These are phyloP conservation scores for Pogonocherus hispidulus DNA, from an alignment of 2,888 invertebrate species.

Conservation along the genomic window DNA sequence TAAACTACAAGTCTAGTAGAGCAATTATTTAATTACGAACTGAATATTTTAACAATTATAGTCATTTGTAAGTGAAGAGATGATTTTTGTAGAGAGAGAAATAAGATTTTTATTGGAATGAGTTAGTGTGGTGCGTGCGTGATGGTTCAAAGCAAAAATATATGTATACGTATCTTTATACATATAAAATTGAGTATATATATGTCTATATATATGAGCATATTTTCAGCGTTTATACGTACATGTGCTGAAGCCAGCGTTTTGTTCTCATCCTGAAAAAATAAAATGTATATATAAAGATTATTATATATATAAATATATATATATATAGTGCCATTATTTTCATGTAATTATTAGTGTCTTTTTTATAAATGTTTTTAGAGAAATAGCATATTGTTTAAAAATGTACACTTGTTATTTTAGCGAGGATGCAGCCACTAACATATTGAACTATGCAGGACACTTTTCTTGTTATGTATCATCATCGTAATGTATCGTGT, in stretches of 20 bases:
- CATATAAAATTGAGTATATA: slow-evolving; percentile 35
- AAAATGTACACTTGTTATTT: slow-evolving; percentile 69
- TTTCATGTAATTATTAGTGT: slow-evolving; percentile 69
- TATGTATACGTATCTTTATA: slow-evolving; percentile 36
- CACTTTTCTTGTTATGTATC: slow-evolving; percentile 55
- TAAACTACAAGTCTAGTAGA: slow-evolving; percentile 66
- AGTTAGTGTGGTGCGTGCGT: slow-evolving; percentile 63
- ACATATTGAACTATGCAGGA: slow-evolving; percentile 61
- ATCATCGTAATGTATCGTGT: slow-evolving; percentile 58
- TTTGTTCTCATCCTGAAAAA: slow-evolving; percentile 52
- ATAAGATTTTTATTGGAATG: slow-evolving; percentile 60
- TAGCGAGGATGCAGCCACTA: slow-evolving; percentile 68
- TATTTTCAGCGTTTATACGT: slow-evolving; percentile 45
- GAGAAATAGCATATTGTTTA: slow-evolving; percentile 67
- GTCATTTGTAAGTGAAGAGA: slow-evolving; percentile 61
- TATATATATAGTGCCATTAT: slow-evolving; percentile 68
- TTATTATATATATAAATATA: slow-evolving; percentile 56
- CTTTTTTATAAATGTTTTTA: slow-evolving; percentile 70
- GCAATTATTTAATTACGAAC: slow-evolving; percentile 54
- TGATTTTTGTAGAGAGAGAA: slow-evolving; percentile 51
- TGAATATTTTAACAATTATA: slow-evolving; percentile 61
- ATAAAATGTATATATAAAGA: slow-evolving; percentile 44
- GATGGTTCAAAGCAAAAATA: slow-evolving; percentile 51
- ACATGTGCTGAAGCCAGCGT: slow-evolving; percentile 53
- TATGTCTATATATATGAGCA: slow-evolving; percentile 18